A percentile compares a stretch with the other conserved stretches of the same genome.
Conservation (phyloP, 1,140 invertebrate genomes). For the Paraescarpia echinospica region DNA sequence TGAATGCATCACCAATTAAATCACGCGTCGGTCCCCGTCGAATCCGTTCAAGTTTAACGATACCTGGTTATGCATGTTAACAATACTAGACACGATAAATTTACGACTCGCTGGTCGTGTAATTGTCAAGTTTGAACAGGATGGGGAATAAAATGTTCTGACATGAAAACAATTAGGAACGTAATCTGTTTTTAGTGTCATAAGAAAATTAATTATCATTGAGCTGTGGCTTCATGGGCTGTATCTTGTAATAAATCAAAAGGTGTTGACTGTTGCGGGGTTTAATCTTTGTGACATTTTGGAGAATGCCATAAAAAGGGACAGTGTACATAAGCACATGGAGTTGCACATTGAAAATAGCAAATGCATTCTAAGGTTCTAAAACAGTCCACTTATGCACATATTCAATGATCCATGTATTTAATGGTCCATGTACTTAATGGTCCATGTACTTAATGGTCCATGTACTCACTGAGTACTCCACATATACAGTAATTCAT, state of each 20-base stretch:
- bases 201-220: neutral
- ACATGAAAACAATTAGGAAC: no score
- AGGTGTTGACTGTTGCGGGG: neutral
- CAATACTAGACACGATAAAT: no score
- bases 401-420: no score
- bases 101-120: no score
- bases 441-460: no score
- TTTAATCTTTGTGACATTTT: neutral
- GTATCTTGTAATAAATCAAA: neutral
- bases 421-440: no score
- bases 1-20: neutral
- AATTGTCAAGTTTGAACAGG: no score
- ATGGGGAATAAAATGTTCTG: no score
- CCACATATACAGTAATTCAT: no score
- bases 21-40: neutral
- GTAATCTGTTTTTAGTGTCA: neutral
- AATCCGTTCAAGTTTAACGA: neutral
- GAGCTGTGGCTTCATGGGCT: neutral
- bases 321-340: no score
- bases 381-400: neutral
- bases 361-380: neutral
- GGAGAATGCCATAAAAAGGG: neutral
- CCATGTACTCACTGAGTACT: no score
- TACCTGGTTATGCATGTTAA: neutral
- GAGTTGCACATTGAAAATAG: no score